phyloP scores from a whole-genome alignment of 2,888 invertebrate species.

The Empis livida region DNA sequence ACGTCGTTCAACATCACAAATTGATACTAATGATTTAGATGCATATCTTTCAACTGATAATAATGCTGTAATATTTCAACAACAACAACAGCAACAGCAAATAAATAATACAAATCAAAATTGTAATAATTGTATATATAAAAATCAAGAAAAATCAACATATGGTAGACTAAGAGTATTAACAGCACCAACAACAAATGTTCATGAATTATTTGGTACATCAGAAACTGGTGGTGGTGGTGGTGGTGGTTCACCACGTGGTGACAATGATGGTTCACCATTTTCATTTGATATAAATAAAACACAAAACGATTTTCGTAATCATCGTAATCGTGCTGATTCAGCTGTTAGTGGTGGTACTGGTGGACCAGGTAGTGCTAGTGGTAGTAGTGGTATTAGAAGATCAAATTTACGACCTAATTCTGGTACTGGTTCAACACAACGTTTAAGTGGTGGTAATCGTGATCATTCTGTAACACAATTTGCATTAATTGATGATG shows the following conservation, averaged over 20 bases:
- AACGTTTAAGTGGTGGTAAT: constrained; percentile 33
- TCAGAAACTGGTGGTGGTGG: constrained; percentile 21
- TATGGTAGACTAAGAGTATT: constrained; percentile 60
- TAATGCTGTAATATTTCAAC: constrained; percentile 6
- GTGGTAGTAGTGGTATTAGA: constrained; percentile 20
- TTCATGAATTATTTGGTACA: constrained; percentile 29
- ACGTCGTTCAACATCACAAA: constrained; percentile 17
- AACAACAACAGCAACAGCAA: constrained; percentile 1
- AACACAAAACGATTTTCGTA: constrained; percentile 7
- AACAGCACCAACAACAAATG: constrained; percentile 48
- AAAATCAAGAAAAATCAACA: constrained; percentile 46
- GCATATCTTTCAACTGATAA: constrained; percentile 12
- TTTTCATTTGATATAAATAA: constrained; percentile 20
- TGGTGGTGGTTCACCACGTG: constrained; percentile 16
- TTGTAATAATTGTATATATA: constrained; percentile 1
- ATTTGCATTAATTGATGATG: constrained; percentile 86
- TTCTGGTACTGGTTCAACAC: constrained; percentile 19
- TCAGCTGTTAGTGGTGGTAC: constrained; percentile 8
- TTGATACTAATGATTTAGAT: constrained; percentile 15
- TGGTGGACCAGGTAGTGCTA: constrained; percentile 10
- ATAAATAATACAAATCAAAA: background rate
- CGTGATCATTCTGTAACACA: constrained; percentile 78
- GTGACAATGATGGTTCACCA: constrained; percentile 21
- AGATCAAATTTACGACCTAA: constrained; percentile 29
- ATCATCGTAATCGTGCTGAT: constrained; percentile 8